Conservation (phyloP, 2,113 vertebrate species). For the Myrmecophaga tridactyla region DNA sequence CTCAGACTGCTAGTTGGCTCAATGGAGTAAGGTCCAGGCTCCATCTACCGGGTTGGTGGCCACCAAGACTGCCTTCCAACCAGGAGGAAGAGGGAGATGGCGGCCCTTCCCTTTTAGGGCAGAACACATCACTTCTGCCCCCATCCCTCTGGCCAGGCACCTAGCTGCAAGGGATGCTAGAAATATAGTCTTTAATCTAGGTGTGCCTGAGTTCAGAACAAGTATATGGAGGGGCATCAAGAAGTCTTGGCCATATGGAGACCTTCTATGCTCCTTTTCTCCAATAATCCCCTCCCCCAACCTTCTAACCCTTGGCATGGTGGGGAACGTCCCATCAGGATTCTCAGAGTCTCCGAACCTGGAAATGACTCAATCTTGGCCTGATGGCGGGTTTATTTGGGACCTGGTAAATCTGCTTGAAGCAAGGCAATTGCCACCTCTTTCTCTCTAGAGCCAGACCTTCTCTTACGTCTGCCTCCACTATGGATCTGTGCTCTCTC, state of each 20-base stretch:
- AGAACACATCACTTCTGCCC: neutral
- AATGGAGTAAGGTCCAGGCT: neutral
- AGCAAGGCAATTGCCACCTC: neutral
- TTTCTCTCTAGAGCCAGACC: neutral
- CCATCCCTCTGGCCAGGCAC: neutral
- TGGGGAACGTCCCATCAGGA: neutral
- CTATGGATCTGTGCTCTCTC: neutral
- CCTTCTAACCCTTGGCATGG: too few species aligned
- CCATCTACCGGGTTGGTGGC: neutral
- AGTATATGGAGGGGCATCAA: too few species aligned
- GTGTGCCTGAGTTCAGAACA: neutral
- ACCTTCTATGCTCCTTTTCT: neutral
- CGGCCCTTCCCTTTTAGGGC: neutral
- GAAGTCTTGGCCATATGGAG: neutral
- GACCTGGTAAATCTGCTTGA: neutral
- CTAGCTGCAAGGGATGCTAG: neutral
- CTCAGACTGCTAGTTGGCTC: neutral
- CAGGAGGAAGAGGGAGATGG: neutral
- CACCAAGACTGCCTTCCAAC: neutral
- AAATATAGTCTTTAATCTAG: conserved; percentile 33
- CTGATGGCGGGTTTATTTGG: neutral
- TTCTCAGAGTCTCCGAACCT: neutral
- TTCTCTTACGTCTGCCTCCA: neutral
- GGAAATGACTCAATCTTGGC: neutral
- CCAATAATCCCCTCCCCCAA: neutral